Base-by-base conservation (phyloP, 2,888 invertebrate species). In the Gisinianus flammeolus region DNA sequence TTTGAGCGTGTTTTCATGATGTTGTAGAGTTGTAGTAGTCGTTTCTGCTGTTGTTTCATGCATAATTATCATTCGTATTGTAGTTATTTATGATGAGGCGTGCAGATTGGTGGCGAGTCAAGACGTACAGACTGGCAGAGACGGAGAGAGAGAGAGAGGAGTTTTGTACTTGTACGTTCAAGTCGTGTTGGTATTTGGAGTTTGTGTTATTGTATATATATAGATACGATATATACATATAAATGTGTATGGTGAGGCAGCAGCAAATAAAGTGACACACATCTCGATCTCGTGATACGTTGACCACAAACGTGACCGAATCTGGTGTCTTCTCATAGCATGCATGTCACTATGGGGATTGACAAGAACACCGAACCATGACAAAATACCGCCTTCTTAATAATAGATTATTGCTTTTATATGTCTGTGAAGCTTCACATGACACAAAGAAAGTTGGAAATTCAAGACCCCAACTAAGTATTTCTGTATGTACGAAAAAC, bases 271-370 rank as follows among this genome's bases (percentile, higher is more conserved):
- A 62, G 35, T 19, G 73, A 73, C 33, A 33, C 24, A 80, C 78
- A 81, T 24, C 64, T 79, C 78, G 80, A 81, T 82, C 70, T 80
- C 82, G 82, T 82, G 82, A 82, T 79, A 74, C 31, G 72, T 69
- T 79, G 79, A 82, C 82, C 82, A 79, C 82, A 81, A 77, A 79
- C 80, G 79, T 82, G 81, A 79, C 78, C 82, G 79, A 80, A 75
- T 76, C 80, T 77, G 64, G 71, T 67, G 76, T 79, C 64, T 78
- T 58, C 66, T 76, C 74, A 78, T 79, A 64, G 77, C 77, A 76
- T 70, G 73, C 76, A 69, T 71, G 77, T 82, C 77, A 73, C 77
- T 52, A 64, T 76, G 56, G 35, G 78, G 80, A 80, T 80, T 82
- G 82, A 82, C 81, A 79, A 79, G 80, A 79, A 80, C 79, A 80